These are phyloP conservation scores for Fistularia commersonii DNA, from an alignment of 2,797 vertebrate species.

Conservation along the genomic window DNA sequence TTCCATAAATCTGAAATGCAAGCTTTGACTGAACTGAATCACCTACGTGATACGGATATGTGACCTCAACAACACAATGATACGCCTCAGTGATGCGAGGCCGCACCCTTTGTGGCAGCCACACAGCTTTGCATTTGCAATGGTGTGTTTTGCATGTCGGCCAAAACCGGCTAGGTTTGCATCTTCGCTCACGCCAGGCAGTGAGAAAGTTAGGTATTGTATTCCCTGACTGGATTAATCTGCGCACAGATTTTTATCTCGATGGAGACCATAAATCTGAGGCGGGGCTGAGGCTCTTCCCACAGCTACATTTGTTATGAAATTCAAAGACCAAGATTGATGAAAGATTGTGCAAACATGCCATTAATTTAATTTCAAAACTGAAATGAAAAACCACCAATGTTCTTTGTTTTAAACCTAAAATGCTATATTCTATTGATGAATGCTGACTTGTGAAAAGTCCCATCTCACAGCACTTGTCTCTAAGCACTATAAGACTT, in stretches of 20 bases:
- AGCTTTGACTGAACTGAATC: background rate
- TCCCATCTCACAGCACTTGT: too few relatives aligned
- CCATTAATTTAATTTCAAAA: too few relatives aligned
- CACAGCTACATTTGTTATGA: background rate
- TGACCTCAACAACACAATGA: background rate
- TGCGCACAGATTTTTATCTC: slow-evolving; percentile 1
- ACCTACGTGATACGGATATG: background rate
- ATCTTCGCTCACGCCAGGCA: slow-evolving; percentile 42
- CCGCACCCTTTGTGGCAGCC: background rate
- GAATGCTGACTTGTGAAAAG: too few relatives aligned
- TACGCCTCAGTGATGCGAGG: too few relatives aligned
- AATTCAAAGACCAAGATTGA: too few relatives aligned
- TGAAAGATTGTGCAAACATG: too few relatives aligned
- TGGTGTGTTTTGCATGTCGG: slow-evolving; percentile 54
- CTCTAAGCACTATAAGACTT: too few relatives aligned
- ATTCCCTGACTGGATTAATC: slow-evolving; percentile 3
- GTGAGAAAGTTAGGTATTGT: slow-evolving; percentile 16
- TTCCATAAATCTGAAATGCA: background rate
- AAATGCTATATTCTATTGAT: too few relatives aligned
- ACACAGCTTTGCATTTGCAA: slow-evolving; percentile 54
- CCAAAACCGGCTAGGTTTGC: slow-evolving; percentile 40
- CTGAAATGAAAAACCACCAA: too few relatives aligned
- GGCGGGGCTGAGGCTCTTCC: slow-evolving; percentile 4
- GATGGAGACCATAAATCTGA: slow-evolving; percentile 10
- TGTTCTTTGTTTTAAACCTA: too few relatives aligned